Base-by-base conservation (phyloP, 2,113 vertebrate genomes). In the Corvus hawaiiensis region DNA sequence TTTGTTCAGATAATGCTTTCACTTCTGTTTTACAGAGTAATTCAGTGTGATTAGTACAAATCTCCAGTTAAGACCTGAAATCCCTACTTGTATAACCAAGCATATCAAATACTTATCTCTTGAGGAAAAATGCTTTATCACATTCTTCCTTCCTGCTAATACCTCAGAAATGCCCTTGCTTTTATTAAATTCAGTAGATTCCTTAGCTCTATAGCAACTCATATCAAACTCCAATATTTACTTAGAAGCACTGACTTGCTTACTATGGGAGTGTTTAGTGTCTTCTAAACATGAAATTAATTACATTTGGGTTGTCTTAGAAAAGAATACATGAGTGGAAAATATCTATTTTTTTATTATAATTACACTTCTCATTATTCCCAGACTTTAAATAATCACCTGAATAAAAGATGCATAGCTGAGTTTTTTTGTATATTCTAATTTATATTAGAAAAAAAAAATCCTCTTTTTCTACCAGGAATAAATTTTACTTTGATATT, bases 31-130 rank as follows among this genome's bases (percentile, higher is more conserved):
- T 61, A 87, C n/a, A 51, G n/a, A 73, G 71, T 78, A 95, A 90
- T 90, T 90, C 48, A 44, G 10, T 55, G 52, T 83, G 54, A 93
- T 93, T 95, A 78, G 43, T 55, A 81, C 51, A 92, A 94, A 90
- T 94, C 83, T 92, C 68, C 20, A 33, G 44, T 64, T 93, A 92
- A 94, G 83, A 89, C 62, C 74, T 69, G 28, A 93, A 96, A 97
- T 94, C 80, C 23, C 37, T 82, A 5, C 52, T 89, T 89, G 21
- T 78, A 61, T 64, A 91, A 91, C 16, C 11, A 87, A 81, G 48
- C 1, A 2, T 78, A 84, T 71, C 23, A 82, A 92, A 71, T 72
- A 14, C 13, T 67, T 87, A 23, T 63, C 77, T 91, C 56, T 46
- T 51, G 37, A 95, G 81, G 22, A 78, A 82, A 88, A 84, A 64